Percentiles rank a stretch among this genome's conserved stretches.
Evolutionary conservation across 2,113 vertebrate species (phyloP).

Genomic region (Panthera tigris): DNA sequence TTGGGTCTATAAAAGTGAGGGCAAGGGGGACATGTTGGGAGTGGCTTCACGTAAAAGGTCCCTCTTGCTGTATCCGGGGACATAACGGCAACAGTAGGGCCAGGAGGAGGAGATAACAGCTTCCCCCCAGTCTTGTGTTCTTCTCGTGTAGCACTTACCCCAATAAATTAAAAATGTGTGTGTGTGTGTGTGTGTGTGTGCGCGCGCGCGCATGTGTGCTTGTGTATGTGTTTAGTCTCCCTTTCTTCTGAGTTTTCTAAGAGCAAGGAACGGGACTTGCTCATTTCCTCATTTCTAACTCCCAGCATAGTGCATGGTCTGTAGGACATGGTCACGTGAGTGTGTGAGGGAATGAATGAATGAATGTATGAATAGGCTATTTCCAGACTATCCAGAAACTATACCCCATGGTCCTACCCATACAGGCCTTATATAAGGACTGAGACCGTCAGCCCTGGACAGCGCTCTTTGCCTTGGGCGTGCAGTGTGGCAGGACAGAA

Average conservation of each 20-base stretch:
- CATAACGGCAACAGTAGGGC: neutral
- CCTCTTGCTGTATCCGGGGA: neutral
- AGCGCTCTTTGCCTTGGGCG: neutral
- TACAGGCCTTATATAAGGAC: accelerated
- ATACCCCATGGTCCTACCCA: neutral
- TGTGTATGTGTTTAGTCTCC: neutral
- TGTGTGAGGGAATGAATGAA: too few relatives aligned
- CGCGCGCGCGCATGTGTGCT: accelerated
- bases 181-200: neutral
- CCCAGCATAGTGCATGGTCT: accelerated
- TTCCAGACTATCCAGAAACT: neutral
- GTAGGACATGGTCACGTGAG: neutral
- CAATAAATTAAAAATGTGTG: neutral
- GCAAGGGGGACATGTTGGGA: too few relatives aligned
- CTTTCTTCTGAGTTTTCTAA: neutral
- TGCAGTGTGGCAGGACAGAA: neutral
- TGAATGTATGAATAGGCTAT: neutral
- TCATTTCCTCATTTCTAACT: neutral
- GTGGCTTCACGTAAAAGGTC: accelerated
- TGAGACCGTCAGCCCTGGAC: too few relatives aligned
- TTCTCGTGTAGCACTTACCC: neutral
- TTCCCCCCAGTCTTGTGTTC: neutral
- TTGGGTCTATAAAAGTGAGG: neutral
- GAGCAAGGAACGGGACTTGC: neutral
- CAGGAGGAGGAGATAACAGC: neutral